Percentiles rank a stretch among this genome's conserved stretches.
phyloP scores from a whole-genome alignment of 53 echinoderm and acorn worm species.

The Crossaster papposus region DNA sequence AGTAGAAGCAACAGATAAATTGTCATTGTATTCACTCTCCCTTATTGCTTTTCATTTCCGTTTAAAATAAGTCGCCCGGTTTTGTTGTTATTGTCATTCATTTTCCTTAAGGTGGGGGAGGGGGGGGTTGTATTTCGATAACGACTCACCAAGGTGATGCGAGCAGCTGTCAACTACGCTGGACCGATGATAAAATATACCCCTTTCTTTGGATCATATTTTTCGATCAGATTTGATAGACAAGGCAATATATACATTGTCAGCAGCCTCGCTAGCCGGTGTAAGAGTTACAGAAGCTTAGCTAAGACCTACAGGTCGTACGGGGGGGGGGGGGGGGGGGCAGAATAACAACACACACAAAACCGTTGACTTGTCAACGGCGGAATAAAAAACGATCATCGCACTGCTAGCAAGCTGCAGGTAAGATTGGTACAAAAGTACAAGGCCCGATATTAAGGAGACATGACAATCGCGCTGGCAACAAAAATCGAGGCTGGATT shows the following conservation, averaged over 20 bases:
- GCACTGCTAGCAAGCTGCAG: neutral
- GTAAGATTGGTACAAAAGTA: neutral
- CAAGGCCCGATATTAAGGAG: neutral
- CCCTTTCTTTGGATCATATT: conserved; percentile 13
- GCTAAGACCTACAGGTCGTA: conserved; percentile 14
- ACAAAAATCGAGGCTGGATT: conserved; percentile 22
- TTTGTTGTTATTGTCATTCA: neutral
- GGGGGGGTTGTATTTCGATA: conserved; percentile 3
- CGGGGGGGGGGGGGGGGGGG: neutral
- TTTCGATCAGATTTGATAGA: conserved; percentile 52
- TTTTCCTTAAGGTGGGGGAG: neutral
- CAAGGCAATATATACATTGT: conserved; percentile 58
- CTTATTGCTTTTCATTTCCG: neutral
- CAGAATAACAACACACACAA: neutral
- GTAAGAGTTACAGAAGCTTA: neutral
- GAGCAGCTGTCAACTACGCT: neutral
- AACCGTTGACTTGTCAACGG: conserved; percentile 23
- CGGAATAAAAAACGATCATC: conserved; percentile 48
- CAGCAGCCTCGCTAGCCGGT: conserved; percentile 14
- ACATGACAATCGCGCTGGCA: neutral
- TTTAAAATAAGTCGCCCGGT: neutral
- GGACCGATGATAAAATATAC: conserved; percentile 37
- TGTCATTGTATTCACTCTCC: neutral
- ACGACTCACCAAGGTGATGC: neutral
- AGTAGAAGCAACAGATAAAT: neutral